phyloP scores from a whole-genome alignment of 2,113 vertebrate species.

The Hypocryptadius cinnamomeus region DNA sequence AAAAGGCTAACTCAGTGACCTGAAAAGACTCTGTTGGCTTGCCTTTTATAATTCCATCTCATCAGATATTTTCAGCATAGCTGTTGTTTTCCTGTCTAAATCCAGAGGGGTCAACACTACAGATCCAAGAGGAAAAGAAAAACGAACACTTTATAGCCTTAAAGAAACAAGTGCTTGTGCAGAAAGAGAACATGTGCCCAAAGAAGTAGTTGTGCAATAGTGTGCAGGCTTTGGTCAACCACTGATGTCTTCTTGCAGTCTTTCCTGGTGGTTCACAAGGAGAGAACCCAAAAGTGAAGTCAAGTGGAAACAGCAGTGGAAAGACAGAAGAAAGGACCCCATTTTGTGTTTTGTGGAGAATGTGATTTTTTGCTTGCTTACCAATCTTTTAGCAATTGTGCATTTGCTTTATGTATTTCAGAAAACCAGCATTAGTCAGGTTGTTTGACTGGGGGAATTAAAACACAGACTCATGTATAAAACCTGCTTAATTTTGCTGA shows the following conservation, averaged over 20 bases:
- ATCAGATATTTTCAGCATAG: not conserved
- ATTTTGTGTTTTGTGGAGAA: not conserved
- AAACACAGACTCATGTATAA: not conserved
- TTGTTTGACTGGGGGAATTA: not conserved
- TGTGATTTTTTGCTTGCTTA: not conserved
- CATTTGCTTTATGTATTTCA: not conserved
- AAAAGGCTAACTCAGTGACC: not conserved
- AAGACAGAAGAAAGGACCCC: not conserved
- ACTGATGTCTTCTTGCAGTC: not conserved
- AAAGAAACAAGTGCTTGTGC: not conserved
- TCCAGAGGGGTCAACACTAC: not conserved
- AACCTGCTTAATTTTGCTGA: not conserved
- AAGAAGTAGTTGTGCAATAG: not conserved
- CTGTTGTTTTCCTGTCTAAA: slow-evolving; percentile 2
- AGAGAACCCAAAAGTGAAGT: not conserved
- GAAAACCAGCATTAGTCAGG: not conserved
- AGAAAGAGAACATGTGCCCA: not conserved
- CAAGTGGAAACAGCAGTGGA: not conserved
- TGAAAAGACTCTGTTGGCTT: not conserved
- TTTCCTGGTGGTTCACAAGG: not conserved
- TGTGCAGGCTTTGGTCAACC: not conserved
- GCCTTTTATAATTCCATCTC: slow-evolving; percentile 21
- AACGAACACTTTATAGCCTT: not conserved
- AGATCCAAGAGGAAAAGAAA: not conserved
- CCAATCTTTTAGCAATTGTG: not conserved